Conservation (phyloP, 2,888 invertebrate genomes). For the Campopleginae sp. region DNA sequence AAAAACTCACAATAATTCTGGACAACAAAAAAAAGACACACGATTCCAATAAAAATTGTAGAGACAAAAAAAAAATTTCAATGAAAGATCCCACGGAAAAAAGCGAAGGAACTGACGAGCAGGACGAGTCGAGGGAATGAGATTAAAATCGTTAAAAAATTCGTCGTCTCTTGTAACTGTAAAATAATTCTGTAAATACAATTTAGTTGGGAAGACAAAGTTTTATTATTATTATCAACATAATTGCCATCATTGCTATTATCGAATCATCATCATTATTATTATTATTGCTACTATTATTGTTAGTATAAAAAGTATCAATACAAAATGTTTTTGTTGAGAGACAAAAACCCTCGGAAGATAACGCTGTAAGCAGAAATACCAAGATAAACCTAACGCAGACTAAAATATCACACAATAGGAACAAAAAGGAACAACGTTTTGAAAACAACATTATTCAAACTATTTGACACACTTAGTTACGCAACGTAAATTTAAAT, state of each 20-base stretch:
- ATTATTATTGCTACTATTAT: conserved; percentile 70
- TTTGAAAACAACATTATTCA: conserved; percentile 71
- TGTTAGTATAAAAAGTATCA: conserved; percentile 68
- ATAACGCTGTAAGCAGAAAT: conserved; percentile 29
- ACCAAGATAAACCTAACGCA: conserved; percentile 25
- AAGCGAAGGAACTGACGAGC: conserved; percentile 37
- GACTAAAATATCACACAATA: conserved; percentile 31
- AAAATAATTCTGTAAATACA: conserved; percentile 80
- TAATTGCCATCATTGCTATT: conserved; percentile 66
- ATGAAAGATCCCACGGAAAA: conserved; percentile 49
- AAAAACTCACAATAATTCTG: neutral
- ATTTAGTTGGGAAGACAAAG: conserved; percentile 74
- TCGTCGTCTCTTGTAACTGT: conserved; percentile 70
- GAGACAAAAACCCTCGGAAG: conserved; percentile 28
- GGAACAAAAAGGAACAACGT: conserved; percentile 47
- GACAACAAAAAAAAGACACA: neutral
- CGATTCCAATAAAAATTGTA: neutral
- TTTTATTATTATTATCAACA: conserved; percentile 73
- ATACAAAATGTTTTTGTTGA: conserved; percentile 66
- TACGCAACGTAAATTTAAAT: conserved; percentile 71
- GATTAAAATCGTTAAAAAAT: conserved; percentile 23
- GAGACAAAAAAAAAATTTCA: neutral
- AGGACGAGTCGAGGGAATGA: conserved; percentile 21
- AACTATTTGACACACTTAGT: conserved; percentile 70
- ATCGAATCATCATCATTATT: conserved; percentile 73